Conservation (phyloP, 2,797 vertebrate genomes). For the Notoglanidium macrostoma region DNA sequence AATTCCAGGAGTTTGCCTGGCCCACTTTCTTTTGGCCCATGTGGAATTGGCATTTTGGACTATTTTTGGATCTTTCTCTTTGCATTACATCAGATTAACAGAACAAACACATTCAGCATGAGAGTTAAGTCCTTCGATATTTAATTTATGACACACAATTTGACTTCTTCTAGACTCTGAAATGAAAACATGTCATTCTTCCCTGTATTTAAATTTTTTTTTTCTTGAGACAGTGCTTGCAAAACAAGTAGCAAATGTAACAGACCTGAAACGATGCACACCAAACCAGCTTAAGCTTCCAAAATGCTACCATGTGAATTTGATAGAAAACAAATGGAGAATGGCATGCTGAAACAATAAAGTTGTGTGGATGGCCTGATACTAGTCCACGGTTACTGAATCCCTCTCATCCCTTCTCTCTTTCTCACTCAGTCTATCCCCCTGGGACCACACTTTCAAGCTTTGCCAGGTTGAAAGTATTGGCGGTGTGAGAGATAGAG, state of each 20-base stretch:
- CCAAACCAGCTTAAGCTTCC: slow-evolving; percentile 77
- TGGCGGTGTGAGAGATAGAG: slow-evolving; percentile 45
- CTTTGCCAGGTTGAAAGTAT: slow-evolving; percentile 69
- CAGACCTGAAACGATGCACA: slow-evolving; percentile 69
- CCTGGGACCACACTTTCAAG: slow-evolving; percentile 72
- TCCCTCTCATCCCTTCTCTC: slow-evolving; percentile 68
- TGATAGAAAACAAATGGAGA: slow-evolving; percentile 90
- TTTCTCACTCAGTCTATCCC: slow-evolving; percentile 57
- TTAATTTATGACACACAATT: slow-evolving; percentile 40
- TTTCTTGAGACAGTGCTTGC: slow-evolving; percentile 69
- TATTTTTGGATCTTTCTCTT: slow-evolving; percentile 57
- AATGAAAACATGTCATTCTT: slow-evolving; percentile 7
- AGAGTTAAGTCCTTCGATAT: slow-evolving; percentile 40
- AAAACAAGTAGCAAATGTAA: slow-evolving; percentile 84
- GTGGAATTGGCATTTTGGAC: slow-evolving; percentile 53
- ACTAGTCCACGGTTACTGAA: slow-evolving; percentile 78
- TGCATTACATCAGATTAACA: slow-evolving; percentile 37
- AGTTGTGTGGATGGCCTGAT: slow-evolving; percentile 68
- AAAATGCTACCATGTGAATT: slow-evolving; percentile 91
- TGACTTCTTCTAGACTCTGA: slow-evolving; percentile 19
- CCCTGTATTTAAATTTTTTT: slow-evolving; percentile 59
- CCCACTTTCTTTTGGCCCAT: slow-evolving; percentile 38
- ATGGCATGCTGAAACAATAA: slow-evolving; percentile 78
- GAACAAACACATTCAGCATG: slow-evolving; percentile 10
- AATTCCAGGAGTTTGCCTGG: slow-evolving; percentile 24